Percentiles rank a stretch among this genome's conserved stretches.
Evolutionary conservation across 2,113 vertebrate species (phyloP).

Genomic region (Solenodon paradoxus): DNA sequence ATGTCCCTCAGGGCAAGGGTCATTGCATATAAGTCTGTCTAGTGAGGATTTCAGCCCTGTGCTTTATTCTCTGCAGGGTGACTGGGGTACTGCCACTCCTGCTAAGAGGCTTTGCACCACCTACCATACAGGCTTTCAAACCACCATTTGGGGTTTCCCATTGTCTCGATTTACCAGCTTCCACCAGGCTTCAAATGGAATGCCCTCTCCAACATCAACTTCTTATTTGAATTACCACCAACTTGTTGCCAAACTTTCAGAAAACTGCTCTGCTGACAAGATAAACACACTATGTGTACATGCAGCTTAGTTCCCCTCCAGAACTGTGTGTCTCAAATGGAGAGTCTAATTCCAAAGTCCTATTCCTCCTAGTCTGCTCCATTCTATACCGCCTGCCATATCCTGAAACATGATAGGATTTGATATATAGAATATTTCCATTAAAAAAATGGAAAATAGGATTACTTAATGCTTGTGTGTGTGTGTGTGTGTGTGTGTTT

Average conservation of each 20-base stretch:
- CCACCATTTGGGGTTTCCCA: not conserved
- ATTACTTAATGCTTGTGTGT: not conserved
- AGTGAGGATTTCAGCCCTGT: not conserved
- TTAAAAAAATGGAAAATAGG: not conserved
- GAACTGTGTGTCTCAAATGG: rapidly evolving
- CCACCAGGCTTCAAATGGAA: not conserved
- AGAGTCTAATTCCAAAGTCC: not conserved
- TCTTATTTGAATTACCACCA: not conserved
- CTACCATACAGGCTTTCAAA: not conserved
- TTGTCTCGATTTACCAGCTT: not conserved
- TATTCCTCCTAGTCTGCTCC: not conserved
- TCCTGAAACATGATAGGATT: not conserved
- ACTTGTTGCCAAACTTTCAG: conserved; percentile 11
- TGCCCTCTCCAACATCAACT: not conserved
- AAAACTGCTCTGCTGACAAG: not conserved
- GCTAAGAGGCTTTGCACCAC: not conserved
- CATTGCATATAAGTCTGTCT: not conserved
- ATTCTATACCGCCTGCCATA: not conserved
- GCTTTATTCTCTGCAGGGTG: not conserved
- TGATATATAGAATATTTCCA: not conserved
- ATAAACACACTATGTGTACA: not conserved
- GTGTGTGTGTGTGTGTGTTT: no score
- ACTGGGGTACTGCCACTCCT: not conserved
- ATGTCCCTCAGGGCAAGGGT: not conserved
- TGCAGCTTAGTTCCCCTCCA: not conserved